Percentiles rank a stretch among this genome's conserved stretches.
Evolutionary conservation across 2,888 invertebrate species (phyloP).

Genomic region (Seladonia tumulorum): DNA sequence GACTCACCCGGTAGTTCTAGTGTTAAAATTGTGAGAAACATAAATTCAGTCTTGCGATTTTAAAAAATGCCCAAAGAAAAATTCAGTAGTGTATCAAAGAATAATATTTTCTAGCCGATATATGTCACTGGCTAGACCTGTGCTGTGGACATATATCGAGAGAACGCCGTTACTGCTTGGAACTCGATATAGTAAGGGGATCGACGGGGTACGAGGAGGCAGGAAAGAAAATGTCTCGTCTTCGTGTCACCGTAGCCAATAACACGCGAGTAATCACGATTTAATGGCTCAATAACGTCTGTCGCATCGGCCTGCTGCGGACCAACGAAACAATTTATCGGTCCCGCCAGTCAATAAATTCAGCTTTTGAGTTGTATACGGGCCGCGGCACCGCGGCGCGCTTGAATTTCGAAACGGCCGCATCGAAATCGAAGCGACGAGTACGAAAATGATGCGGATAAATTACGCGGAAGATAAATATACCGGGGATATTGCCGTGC

Average conservation of each 20-base stretch:
- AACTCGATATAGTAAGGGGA: no score
- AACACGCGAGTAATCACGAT: constrained; percentile 81
- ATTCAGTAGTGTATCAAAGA: no score
- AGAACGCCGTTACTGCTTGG: no score
- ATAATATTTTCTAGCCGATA: no score
- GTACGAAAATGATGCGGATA: constrained; percentile 64
- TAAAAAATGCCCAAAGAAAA: no score
- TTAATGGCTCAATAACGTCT: constrained; percentile 82
- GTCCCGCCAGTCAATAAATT: constrained; percentile 80
- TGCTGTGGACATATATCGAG: no score
- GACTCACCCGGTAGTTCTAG: no score
- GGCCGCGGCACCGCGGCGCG: constrained; percentile 33
- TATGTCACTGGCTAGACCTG: no score
- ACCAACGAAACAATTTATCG: constrained; percentile 79
- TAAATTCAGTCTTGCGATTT: no score
- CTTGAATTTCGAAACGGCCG: constrained; percentile 62
- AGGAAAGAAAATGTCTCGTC: constrained; percentile 68
- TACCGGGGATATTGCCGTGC: constrained; percentile 4
- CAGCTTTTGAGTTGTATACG: constrained; percentile 76
- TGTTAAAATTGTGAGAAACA: no score
- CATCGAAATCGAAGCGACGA: constrained; percentile 60
- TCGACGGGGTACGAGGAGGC: constrained; percentile 7
- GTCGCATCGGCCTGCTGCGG: constrained; percentile 70
- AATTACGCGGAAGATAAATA: constrained; percentile 63
- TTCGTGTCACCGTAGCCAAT: constrained; percentile 79